Evolutionary conservation across 2,113 vertebrate species (phyloP).

Genomic region (Uropsilus gracilis): DNA sequence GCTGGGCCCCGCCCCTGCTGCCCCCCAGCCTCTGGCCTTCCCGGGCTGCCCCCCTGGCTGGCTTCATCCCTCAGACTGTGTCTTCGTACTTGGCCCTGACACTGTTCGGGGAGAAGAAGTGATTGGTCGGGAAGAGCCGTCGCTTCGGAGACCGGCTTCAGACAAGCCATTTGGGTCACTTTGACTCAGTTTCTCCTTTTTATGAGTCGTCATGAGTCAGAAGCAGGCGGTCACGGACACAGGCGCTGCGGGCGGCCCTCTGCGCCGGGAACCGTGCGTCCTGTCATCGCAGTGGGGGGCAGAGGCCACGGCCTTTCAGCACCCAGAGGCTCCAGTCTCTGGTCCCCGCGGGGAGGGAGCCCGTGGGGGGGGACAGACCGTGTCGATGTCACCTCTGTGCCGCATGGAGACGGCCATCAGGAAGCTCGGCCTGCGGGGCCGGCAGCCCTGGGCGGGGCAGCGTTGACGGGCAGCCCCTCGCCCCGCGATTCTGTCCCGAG

Average conservation of each 20-base stretch:
- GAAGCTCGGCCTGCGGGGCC: too few relatives aligned
- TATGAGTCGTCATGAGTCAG: not conserved
- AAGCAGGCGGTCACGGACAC: not conserved
- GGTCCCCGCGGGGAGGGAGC: too few relatives aligned
- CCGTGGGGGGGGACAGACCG: too few relatives aligned
- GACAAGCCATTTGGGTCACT: not conserved
- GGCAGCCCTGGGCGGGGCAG: not conserved
- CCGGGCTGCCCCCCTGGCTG: not conserved
- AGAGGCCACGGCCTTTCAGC: too few relatives aligned
- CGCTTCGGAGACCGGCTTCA: not conserved
- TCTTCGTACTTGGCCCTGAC: not conserved
- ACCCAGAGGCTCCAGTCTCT: too few relatives aligned
- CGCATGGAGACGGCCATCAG: too few relatives aligned
- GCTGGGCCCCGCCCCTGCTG: too few relatives aligned
- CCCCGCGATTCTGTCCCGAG: not conserved
- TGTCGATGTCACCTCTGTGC: too few relatives aligned
- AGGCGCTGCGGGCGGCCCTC: too few relatives aligned
- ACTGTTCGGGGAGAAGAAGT: not conserved
- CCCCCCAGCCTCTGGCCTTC: not conserved
- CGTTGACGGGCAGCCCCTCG: constrained; percentile 1
- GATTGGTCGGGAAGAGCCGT: not conserved
- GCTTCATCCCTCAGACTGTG: not conserved
- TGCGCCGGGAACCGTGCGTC: too few relatives aligned
- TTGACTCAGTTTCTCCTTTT: not conserved
- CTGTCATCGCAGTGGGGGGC: too few relatives aligned